These are phyloP conservation scores for Todiramphus saurophagus DNA, from an alignment of 2,113 vertebrate genomes.

Conservation along the genomic window DNA sequence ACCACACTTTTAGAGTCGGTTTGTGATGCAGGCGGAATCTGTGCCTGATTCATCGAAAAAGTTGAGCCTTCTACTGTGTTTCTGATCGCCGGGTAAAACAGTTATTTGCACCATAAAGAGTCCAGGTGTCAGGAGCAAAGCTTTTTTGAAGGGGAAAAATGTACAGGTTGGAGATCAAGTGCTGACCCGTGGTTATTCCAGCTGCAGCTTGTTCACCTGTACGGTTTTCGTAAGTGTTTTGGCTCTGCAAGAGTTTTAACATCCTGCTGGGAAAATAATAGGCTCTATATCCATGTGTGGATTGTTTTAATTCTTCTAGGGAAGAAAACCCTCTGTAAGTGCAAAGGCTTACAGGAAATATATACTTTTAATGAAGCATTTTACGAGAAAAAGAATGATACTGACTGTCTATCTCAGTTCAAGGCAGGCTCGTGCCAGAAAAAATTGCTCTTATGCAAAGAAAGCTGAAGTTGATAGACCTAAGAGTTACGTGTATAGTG, in stretches of 20 bases:
- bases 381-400: not conserved
- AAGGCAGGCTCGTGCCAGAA: not conserved
- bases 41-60: not conserved
- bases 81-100: not conserved
- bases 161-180: not conserved
- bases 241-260: conserved; percentile 39
- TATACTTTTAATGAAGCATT: not conserved
- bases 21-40: not conserved
- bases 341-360: not conserved
- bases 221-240: not conserved
- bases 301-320: not conserved
- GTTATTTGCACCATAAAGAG: not conserved
- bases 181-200: not conserved
- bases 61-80: not conserved
- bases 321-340: not conserved
- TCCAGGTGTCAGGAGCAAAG: not conserved
- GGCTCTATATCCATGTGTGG: not conserved
- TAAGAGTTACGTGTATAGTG: not conserved
- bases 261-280: conserved; percentile 52
- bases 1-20: not conserved
- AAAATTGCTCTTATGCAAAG: not conserved
- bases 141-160: not conserved
- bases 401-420: not conserved
- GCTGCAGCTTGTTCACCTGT: not conserved
- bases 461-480: not conserved